Percentiles rank a stretch among this genome's conserved stretches.
These are phyloP conservation scores for Schizaphis graminum DNA, from an alignment of 2,888 invertebrate species.

Conservation along the genomic window DNA sequence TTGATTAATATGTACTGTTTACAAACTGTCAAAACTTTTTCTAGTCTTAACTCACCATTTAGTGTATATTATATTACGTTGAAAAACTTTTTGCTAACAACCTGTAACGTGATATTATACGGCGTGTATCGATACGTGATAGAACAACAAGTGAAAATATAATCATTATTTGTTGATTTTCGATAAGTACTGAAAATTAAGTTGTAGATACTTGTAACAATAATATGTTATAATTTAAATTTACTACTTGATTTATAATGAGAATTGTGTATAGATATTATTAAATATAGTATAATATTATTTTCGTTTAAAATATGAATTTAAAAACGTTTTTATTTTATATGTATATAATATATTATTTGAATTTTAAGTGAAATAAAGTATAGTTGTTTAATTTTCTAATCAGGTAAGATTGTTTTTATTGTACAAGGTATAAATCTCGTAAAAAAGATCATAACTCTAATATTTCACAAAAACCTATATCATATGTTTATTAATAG, in stretches of 20 bases:
- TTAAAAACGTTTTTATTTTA: background rate
- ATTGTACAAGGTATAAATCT: background rate
- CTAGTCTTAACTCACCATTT: background rate
- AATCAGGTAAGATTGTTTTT: background rate
- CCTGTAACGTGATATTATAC: background rate
- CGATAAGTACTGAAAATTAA: background rate
- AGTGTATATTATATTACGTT: conserved; percentile 1
- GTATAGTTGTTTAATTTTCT: background rate
- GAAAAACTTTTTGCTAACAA: background rate
- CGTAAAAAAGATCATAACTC: background rate
- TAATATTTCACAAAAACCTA: background rate
- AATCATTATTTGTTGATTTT: background rate
- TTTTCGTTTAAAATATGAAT: background rate
- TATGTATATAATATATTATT: no score
- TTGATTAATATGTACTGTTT: conserved; percentile 13
- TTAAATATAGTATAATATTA: background rate
- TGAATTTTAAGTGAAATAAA: no score
- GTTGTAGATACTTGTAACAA: background rate
- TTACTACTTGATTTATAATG: background rate
- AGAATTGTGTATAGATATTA: background rate
- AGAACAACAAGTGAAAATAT: background rate
- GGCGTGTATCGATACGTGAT: background rate
- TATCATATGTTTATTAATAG: background rate
- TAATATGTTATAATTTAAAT: background rate
- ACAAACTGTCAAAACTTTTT: background rate